A percentile compares a stretch with the other conserved stretches of the same genome.
phyloP scores from a whole-genome alignment of 2,113 vertebrate genomes.

The Anarrhichthys ocellatus region DNA sequence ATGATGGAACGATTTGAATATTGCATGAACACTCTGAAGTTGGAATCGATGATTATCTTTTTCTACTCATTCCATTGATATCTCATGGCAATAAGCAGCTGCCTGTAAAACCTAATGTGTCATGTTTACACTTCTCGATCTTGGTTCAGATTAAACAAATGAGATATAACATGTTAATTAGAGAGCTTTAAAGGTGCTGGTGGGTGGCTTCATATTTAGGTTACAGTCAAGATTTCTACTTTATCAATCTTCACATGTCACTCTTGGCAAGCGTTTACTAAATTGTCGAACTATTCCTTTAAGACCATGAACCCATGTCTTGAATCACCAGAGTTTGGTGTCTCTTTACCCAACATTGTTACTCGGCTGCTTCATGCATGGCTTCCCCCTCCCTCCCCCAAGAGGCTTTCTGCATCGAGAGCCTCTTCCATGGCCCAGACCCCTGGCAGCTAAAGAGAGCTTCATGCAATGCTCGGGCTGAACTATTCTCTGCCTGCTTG shows the following conservation, averaged over 20 bases:
- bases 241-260: neutral
- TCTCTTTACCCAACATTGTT: neutral
- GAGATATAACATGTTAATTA: neutral
- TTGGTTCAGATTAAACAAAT: neutral
- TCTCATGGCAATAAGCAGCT: neutral
- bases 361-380: slow-evolving; percentile 35
- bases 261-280: neutral
- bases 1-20: neutral
- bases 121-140: neutral
- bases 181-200: neutral
- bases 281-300: neutral
- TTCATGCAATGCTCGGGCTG: slow-evolving; percentile 42
- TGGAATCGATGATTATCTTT: neutral
- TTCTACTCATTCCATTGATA: neutral
- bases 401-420: slow-evolving; percentile 21
- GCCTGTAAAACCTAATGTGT: neutral
- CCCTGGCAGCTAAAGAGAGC: slow-evolving; percentile 64
- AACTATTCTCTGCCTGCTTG: slow-evolving; percentile 63
- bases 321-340: neutral
- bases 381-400: neutral
- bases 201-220: neutral
- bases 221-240: neutral
- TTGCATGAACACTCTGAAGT: neutral
- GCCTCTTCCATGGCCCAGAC: slow-evolving; percentile 59
- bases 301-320: neutral